Evolutionary conservation across 2,113 vertebrate genomes (phyloP).

Genomic region (Bubo bubo): DNA sequence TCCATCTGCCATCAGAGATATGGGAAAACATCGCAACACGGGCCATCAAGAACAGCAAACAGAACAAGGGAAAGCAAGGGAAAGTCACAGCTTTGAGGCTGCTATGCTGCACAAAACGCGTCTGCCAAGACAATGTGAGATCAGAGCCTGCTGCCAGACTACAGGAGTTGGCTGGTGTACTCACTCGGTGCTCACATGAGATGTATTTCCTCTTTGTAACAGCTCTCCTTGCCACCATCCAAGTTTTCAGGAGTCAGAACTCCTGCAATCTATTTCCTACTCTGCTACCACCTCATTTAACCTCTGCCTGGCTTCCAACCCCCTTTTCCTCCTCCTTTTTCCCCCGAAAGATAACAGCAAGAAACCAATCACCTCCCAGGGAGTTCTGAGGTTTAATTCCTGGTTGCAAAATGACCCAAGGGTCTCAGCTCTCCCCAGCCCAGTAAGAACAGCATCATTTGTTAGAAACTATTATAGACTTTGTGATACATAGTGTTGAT

Average conservation of each 20-base stretch:
- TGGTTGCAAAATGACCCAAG: background rate
- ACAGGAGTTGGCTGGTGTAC: background rate
- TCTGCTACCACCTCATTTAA: background rate
- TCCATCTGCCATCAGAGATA: background rate
- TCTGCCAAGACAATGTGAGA: background rate
- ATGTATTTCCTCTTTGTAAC: background rate
- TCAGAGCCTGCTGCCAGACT: background rate
- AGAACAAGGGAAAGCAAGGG: background rate
- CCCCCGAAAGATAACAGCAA: background rate
- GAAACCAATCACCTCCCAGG: background rate
- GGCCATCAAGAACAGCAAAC: background rate
- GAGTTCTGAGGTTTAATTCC: background rate
- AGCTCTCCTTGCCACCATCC: background rate
- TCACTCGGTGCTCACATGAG: background rate
- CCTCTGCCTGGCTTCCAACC: background rate
- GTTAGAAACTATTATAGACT: background rate
- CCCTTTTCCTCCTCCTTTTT: background rate
- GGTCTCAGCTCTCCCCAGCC: background rate
- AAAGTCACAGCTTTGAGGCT: background rate
- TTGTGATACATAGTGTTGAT: background rate
- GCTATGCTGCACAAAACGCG: accelerated
- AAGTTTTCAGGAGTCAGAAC: background rate
- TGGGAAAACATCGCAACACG: accelerated
- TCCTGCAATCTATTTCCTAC: background rate
- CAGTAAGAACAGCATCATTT: background rate